Evolutionary conservation across 2,113 vertebrate genomes (phyloP).

Genomic region (Ciconia boyciana): DNA sequence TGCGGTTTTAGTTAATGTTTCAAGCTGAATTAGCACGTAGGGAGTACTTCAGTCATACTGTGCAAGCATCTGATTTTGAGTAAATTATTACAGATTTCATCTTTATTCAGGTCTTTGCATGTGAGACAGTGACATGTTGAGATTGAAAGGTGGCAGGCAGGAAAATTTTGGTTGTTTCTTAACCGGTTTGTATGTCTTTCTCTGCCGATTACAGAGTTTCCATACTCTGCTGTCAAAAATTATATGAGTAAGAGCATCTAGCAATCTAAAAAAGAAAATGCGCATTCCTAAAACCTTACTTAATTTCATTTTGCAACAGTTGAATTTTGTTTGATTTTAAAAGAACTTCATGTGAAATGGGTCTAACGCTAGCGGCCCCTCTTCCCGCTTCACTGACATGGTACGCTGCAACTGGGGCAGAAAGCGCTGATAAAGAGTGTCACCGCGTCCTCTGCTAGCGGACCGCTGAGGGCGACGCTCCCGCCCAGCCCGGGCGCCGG

Average conservation of each 20-base stretch:
- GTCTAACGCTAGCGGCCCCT: fast-evolving
- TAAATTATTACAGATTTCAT: slow-evolving; percentile 17
- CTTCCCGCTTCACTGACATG: not conserved
- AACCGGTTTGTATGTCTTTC: not conserved
- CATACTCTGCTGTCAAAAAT: slow-evolving; percentile 36
- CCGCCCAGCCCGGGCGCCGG: not conserved
- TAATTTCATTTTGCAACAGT: slow-evolving; percentile 35
- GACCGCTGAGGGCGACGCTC: not conserved
- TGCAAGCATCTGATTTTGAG: not conserved
- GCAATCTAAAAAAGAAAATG: not conserved
- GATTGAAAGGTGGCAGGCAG: slow-evolving; percentile 8
- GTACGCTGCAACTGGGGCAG: fast-evolving
- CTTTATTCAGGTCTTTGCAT: not conserved
- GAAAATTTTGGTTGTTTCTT: slow-evolving; percentile 2
- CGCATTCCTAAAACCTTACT: not conserved
- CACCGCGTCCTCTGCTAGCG: not conserved
- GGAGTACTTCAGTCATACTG: not conserved
- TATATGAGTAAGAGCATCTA: not conserved
- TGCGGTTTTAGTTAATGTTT: not conserved
- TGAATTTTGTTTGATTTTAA: slow-evolving; percentile 18
- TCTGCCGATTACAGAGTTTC: not conserved
- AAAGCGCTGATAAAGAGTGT: not conserved
- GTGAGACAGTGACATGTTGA: not conserved
- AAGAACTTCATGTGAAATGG: not conserved
- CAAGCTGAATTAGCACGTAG: not conserved